A percentile compares a stretch with the other conserved stretches of the same genome.
Evolutionary conservation across 2,113 vertebrate genomes (phyloP).

Genomic region (Chunga burmeisteri): DNA sequence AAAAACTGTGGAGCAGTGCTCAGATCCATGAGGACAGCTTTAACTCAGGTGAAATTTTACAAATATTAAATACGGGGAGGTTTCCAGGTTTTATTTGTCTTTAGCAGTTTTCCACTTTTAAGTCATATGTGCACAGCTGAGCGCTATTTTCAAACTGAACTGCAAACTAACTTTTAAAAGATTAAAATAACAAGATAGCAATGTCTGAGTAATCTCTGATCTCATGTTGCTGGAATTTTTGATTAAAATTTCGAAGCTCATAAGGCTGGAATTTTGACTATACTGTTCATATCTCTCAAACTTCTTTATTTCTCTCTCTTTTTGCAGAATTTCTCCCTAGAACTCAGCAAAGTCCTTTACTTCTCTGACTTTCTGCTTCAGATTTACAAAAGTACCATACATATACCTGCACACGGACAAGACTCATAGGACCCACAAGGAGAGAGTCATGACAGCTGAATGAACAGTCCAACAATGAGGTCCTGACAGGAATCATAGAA

Average conservation of each 20-base stretch:
- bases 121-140: neutral
- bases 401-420: neutral
- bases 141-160: neutral
- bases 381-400: neutral
- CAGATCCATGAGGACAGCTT: neutral
- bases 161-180: neutral
- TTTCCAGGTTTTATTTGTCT: neutral
- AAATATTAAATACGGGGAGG: neutral
- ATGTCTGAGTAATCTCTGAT: neutral
- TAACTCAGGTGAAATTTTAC: neutral
- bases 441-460: neutral
- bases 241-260: neutral
- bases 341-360: neutral
- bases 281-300: neutral
- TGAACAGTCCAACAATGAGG: neutral
- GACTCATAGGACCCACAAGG: neutral
- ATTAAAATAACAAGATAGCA: neutral
- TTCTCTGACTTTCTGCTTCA: neutral
- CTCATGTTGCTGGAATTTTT: neutral
- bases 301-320: neutral
- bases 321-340: neutral
- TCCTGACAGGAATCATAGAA: neutral
- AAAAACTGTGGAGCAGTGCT: neutral
- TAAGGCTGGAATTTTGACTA: neutral
- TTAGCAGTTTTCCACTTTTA: neutral